A percentile compares a stretch with the other conserved stretches of the same genome.
phyloP scores from a whole-genome alignment of 2,888 invertebrate species.

The Drosophila subquinaria region DNA sequence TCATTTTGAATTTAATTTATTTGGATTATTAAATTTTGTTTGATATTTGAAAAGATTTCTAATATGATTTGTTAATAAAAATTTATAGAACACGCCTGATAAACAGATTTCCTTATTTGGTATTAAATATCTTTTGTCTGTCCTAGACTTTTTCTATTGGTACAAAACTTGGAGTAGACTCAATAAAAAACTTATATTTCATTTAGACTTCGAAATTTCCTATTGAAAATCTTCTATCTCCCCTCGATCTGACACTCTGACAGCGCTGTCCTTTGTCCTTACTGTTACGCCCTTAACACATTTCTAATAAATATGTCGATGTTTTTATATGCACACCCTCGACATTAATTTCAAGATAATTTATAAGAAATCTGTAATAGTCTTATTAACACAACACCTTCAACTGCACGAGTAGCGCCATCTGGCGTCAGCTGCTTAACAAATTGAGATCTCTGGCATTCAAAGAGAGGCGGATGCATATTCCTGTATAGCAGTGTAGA shows the following conservation, averaged over 20 bases:
- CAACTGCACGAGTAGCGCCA: conserved; percentile 53
- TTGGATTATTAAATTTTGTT: no score
- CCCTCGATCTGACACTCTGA: background rate
- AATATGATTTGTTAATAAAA: no score
- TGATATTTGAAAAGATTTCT: no score
- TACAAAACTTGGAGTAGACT: background rate
- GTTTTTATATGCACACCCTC: conserved; percentile 28
- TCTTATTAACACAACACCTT: conserved; percentile 63
- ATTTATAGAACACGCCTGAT: no score
- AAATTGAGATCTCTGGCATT: conserved; percentile 67
- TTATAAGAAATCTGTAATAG: conserved; percentile 77
- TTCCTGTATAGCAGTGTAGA: conserved; percentile 15
- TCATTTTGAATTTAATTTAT: no score
- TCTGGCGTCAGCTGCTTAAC: conserved; percentile 77
- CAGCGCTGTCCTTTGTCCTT: conserved; percentile 9
- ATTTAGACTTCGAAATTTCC: background rate
- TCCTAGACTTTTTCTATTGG: background rate
- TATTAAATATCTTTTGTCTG: background rate
- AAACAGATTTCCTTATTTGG: no score
- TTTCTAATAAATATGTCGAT: conserved; percentile 52
- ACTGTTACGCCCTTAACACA: conserved; percentile 53
- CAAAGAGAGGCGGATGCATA: background rate
- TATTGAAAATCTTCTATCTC: background rate
- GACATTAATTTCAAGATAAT: conserved; percentile 60
- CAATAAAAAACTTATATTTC: background rate